Base-by-base conservation (phyloP, 35 echinoderm and acorn worm genomes). In the Diadema setosum region DNA sequence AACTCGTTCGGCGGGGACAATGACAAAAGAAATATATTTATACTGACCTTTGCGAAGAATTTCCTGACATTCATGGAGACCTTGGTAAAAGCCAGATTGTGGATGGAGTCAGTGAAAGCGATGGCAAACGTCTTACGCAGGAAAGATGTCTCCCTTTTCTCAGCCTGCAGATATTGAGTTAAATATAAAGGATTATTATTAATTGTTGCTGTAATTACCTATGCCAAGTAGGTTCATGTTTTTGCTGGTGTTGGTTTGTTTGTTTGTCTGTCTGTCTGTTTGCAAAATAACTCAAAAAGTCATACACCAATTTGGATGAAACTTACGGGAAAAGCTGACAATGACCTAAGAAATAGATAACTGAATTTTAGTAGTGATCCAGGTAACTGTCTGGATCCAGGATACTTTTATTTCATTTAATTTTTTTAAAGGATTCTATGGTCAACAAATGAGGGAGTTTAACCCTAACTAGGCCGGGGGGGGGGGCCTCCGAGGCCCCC, bases 31-130 rank as follows among this genome's bases (percentile, higher is more conserved):
- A 21, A 60, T 5, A 73, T 14, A 39, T 0, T 33, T 43, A 21
- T 21, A 42, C 14, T 93, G 57, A 97, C 95, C 80, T 93, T 30
- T 7, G 35, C 45, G 42, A 93, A 91, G 84, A 84, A 97, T 4
- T 37, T 31, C 40, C 30, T 56, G 5, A 91, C 18, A 34, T 32
- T 65, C 0, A 44, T n/a, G 15, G 36, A 32, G 17, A 52, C 46
- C 30, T 74, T 50, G 3, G 45, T n/a, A 8, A 65, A 84, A 24
- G 23, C 25, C 23, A 91, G 18, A 14, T 27, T 39, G 73, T 94
- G 95, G 24, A 91, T 80, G 36, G 95, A 97, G 32, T 97, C 95
- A 46, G 95, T 97, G 27, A 97, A 87, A 33, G 84, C 95, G 17
- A 93, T 45, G 17, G 88, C 91, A 60, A 93, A 91, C 8, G 94